Percentiles rank a stretch among this genome's conserved stretches.
These are phyloP conservation scores for Gymnoscopelus braueri DNA, from an alignment of 2,797 vertebrate genomes.

Conservation along the genomic window DNA sequence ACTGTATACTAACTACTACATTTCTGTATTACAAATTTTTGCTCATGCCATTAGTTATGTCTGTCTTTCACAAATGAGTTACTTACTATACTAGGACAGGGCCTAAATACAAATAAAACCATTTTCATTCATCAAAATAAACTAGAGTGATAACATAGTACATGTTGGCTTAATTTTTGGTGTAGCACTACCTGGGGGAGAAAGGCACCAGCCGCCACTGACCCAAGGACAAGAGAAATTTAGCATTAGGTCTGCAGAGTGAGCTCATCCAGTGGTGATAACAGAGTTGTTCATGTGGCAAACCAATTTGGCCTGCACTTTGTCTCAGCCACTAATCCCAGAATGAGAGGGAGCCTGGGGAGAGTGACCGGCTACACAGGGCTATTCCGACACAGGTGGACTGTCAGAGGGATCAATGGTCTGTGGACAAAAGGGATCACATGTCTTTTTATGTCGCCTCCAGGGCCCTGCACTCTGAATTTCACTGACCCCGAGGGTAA, in stretches of 20 bases:
- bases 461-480: constrained; percentile 91
- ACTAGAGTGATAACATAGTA: too few relatives aligned
- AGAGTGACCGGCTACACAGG: constrained; percentile 62
- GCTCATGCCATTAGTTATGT: too few relatives aligned
- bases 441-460: constrained; percentile 67
- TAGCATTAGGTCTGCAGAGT: constrained; percentile 39
- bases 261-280: constrained; percentile 58
- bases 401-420: constrained; percentile 67
- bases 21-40: too few relatives aligned
- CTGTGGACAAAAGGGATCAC: constrained; percentile 64
- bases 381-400: constrained; percentile 69
- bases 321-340: constrained; percentile 56
- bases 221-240: constrained; percentile 45
- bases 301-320: constrained; percentile 69
- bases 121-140: too few relatives aligned
- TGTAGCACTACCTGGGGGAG: too few relatives aligned
- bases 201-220: background rate
- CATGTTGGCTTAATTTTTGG: too few relatives aligned
- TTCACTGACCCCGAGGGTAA: constrained; percentile 91
- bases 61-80: too few relatives aligned
- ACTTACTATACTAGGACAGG: too few relatives aligned
- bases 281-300: constrained; percentile 73
- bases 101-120: too few relatives aligned
- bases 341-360: constrained; percentile 59
- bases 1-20: too few relatives aligned